Evolutionary conservation across 2,113 vertebrate genomes (phyloP), one percentile per base, ranked within the genome.

Genomic region (Blennius ocellaris): DNA sequence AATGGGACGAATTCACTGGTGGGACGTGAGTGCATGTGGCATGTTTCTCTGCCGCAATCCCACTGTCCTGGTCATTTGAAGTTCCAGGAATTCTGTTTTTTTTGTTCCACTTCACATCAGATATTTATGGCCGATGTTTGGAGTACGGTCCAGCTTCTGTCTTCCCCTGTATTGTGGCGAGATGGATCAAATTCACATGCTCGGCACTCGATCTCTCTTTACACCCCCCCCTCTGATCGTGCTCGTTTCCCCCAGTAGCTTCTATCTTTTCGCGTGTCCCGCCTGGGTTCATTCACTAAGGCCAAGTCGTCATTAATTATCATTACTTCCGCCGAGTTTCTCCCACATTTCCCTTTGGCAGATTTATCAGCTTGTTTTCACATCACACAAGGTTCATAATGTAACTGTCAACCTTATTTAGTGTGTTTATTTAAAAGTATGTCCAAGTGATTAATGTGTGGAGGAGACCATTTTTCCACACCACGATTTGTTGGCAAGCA

Each of bases 1-100:
- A 11, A 5, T 71, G 48, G n/a, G 7, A 76, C 70, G 12, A 9
- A 44, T 50, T 5, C 14, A 37, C 41, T 3, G 2, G 11, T 44
- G 40, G 15, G 11, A 56, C 41, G 58, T 36, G 21, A 30, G 21
- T 30, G 21, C 21, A 30, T 30, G 21, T 30, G 21, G 4, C 21
- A 30, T 30, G 17, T 58, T 73, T 77, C 36, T 40, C 8, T 41
- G 16, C 14, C 55, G 14, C n/a, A 38, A 51, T 7, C 43, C 38
- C 36, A 60, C 11, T 56, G 55, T 56, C 55, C 50, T 58, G 0
- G 73, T 69, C 37, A 71, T 69, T 60, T 39, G 55, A 1, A 45
- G 82, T 89, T 87, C 37, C 63, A 48, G 77, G 53, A 68, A 70
- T n/a, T n/a, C 73, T 70, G 54, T 48, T 39, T 51, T 69, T 74